These are phyloP conservation scores for Melieria omissa DNA, from an alignment of 2,888 invertebrate species.

Conservation along the genomic window DNA sequence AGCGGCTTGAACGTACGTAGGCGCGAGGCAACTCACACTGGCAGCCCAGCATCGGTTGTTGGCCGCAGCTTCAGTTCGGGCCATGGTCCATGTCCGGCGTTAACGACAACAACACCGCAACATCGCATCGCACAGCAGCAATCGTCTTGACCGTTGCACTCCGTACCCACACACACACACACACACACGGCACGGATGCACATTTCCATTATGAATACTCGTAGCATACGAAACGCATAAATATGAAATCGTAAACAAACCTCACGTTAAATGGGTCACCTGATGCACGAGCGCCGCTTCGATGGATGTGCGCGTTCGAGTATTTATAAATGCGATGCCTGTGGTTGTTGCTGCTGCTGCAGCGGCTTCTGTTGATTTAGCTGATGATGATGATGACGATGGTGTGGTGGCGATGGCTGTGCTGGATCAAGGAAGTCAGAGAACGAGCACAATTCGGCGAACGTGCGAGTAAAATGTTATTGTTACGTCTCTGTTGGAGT, in stretches of 20 bases:
- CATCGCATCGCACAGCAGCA: neutral
- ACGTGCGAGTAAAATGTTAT: too few relatives aligned
- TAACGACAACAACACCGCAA: neutral
- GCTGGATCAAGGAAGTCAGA: too few relatives aligned
- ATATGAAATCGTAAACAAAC: conserved; percentile 45
- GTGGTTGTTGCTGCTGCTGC: conserved; percentile 19
- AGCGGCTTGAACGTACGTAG: too few relatives aligned
- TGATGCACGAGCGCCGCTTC: conserved; percentile 46
- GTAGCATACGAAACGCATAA: conserved; percentile 34
- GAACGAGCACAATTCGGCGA: too few relatives aligned
- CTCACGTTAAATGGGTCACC: conserved; percentile 58
- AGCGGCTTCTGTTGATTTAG: conserved; percentile 10
- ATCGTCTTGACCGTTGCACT: neutral
- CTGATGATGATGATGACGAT: conserved; percentile 29
- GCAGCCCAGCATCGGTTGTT: neutral
- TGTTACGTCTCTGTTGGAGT: too few relatives aligned
- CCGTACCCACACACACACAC: neutral
- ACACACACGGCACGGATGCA: too few relatives aligned
- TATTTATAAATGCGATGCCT: neutral
- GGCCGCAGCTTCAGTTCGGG: neutral
- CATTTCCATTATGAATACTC: too few relatives aligned
- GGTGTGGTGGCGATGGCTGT: conserved; percentile 8
- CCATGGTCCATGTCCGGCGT: neutral
- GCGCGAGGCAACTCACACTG: too few relatives aligned
- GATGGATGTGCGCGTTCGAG: neutral